Base-by-base conservation (phyloP, 2,888 invertebrate species). In the Cordilura impudica region DNA sequence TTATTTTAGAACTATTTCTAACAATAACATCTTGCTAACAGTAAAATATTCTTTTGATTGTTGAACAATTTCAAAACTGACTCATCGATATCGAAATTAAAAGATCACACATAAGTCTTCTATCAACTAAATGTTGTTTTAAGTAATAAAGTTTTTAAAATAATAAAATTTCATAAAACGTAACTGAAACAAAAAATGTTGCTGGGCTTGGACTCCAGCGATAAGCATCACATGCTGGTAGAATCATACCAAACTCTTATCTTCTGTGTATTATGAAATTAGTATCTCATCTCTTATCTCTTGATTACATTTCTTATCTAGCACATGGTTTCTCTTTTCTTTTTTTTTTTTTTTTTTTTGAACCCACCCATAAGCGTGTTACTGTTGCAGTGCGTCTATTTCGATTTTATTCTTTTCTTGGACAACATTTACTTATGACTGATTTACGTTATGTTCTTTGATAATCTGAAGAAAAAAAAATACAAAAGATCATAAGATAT, bases 341-440 rank as follows among this genome's bases (percentile, higher is more conserved):
- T n/a, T n/a, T n/a, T n/a, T n/a, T n/a, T n/a, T n/a, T n/a, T n/a
- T n/a, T n/a, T n/a, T n/a, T 35, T 12, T 2, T 12, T 12, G n/a
- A 35, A 35, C 10, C 26, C 3, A 21, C 4, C 23, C 0, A 21
- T 12, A n/a, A 53, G 43, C 29, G 18, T 58, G 26, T 23, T 45
- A 23, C 47, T 63, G 49, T 69, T 63, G 75, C 75, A 69, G 70
- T 65, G 51, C 51, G 45, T 54, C 45, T 16, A n/a, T 58, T 6
- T 14, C 14, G 2, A 10, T 8, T 31, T 31, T 10, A 3, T 6
- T 6, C 26, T 26, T 6, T 4, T 26, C 26, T 26, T 26, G 26
- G 26, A 26, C 26, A 26, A 26, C 26, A 26, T 26, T 26, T 26
- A 26, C 3, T 35, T 56, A 58, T 21, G 39, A 21, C 58, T n/a